Conservation (phyloP, 2,113 vertebrate genomes). For the Grammomys dolichurus region DNA sequence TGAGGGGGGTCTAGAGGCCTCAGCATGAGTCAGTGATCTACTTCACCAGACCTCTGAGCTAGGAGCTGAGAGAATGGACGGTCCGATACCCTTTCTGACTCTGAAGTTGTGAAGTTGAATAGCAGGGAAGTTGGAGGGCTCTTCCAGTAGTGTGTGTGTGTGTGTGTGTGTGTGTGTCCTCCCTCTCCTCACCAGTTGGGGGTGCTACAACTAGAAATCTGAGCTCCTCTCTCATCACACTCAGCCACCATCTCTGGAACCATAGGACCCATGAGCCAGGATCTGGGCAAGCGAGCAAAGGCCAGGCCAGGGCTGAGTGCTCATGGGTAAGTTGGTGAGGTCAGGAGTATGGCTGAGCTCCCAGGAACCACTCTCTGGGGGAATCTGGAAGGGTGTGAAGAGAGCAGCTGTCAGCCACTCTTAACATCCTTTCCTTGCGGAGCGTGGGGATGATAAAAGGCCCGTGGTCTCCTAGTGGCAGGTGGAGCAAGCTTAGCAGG, state of each 20-base stretch:
- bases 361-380: neutral
- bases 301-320: neutral
- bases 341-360: rapidly evolving
- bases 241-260: neutral
- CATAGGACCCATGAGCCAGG: rapidly evolving
- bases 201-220: neutral
- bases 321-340: neutral
- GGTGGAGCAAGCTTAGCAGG: neutral
- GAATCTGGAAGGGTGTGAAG: neutral
- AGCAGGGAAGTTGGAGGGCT: neutral
- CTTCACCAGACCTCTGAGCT: neutral
- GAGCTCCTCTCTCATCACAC: neutral
- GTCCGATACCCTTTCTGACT: neutral
- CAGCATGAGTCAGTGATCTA: rapidly evolving
- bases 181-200: neutral
- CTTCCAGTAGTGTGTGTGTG: rapidly evolving
- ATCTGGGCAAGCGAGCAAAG: neutral
- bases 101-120: neutral
- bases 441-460: too few relatives aligned
- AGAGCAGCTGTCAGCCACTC: neutral
- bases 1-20: neutral
- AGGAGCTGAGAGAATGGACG: rapidly evolving
- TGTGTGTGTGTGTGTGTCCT: rapidly evolving
- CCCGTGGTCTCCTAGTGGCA: neutral
- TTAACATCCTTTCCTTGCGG: neutral